Evolutionary conservation across 1,140 invertebrate species (phyloP).

Genomic region (Bombus superbus): DNA sequence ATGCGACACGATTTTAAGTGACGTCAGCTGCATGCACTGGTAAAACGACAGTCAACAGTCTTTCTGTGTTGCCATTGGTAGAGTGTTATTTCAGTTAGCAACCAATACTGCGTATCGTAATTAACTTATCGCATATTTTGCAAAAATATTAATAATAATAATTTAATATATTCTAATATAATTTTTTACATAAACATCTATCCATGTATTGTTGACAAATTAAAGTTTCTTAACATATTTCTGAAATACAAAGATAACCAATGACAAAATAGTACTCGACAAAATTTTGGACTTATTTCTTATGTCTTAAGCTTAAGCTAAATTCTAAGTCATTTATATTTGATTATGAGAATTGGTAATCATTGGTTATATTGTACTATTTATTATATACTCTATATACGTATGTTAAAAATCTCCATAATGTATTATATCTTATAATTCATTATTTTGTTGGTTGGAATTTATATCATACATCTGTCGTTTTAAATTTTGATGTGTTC

Average conservation of each 20-base stretch:
- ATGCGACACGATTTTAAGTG: constrained; percentile 41
- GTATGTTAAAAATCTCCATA: background rate
- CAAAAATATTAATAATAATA: background rate
- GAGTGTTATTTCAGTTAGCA: constrained; percentile 1
- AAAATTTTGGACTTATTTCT: too few species aligned
- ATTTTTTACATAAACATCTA: background rate
- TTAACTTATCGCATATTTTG: background rate
- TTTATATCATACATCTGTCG: background rate
- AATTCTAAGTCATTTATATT: background rate
- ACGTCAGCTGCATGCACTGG: constrained; percentile 52
- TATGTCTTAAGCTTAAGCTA: background rate
- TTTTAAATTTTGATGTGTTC: background rate
- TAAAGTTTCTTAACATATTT: background rate
- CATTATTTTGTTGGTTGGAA: background rate
- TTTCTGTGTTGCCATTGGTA: constrained; percentile 30
- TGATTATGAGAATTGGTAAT: background rate
- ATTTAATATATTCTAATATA: background rate
- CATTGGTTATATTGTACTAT: background rate
- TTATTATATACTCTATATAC: background rate
- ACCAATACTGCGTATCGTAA: background rate
- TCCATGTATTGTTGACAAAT: background rate
- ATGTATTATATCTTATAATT: background rate
- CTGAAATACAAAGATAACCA: background rate
- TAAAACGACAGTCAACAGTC: constrained; percentile 30
- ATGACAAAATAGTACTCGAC: background rate